Base-by-base conservation (phyloP, 1,140 invertebrate genomes). In the Trigoniulus corallinus region DNA sequence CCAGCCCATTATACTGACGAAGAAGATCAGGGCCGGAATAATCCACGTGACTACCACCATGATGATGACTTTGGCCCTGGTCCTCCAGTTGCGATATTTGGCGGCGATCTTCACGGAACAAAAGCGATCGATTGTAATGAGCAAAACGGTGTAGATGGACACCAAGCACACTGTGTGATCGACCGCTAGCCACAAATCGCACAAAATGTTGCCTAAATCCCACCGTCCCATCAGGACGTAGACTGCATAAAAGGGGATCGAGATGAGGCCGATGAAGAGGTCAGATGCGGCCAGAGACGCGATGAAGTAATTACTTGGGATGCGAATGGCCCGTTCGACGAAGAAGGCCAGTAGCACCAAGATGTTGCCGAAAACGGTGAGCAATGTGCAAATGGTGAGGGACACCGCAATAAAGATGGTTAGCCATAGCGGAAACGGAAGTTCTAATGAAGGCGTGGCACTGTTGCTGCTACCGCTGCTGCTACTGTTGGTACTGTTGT, bases 291-390 rank as follows among this genome's bases (percentile, higher is more conserved):
- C 95, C 40, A 99, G 74, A 0, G 93, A 98, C 2, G 92, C 94
- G 48, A 99, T 97, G 71, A 98, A 98, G 71, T 98, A 99, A 71
- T 99, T 99, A 62, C 89, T 95, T 1, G 96, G 95, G 62, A 98
- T 94, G 42, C 96, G 78, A 60, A 99, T 98, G 50, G 85, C 85
- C 51, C 94, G 75, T 66, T 99, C 96, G 23, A 98, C 84, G 49
- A 95, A 84, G 69, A 98, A 99, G 22, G 93, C 88, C 29, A 97
- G 66, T 22, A 99, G 74, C 26, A 99, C 96, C 15, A 98, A 76
- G 43, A 98, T 84, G 65, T 99, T 99, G 34, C 96, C 96, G 53
- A 82, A 80, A 15, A 96, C 81, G 0, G 93, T 97, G 39, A 96
- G 71, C 20, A 95, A 75, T 55, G 93, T 94, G 60, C 89, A 89